These are phyloP conservation scores for Euwallacea similis DNA, from an alignment of 1,140 invertebrate genomes.

Conservation along the genomic window DNA sequence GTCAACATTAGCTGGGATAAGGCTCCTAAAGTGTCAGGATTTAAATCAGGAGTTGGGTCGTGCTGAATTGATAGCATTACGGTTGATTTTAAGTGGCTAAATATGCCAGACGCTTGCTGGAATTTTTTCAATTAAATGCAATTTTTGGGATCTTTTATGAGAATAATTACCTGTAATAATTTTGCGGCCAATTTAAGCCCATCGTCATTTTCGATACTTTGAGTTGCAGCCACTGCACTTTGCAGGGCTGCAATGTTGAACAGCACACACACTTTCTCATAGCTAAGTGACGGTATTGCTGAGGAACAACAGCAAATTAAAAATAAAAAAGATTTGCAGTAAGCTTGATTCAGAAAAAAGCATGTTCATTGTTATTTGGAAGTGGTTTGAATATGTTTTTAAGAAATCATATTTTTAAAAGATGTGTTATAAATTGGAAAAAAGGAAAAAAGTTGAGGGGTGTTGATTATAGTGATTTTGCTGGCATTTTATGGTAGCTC, in stretches of 20 bases:
- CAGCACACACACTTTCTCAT: conserved; percentile 93
- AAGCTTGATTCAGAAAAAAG: no score
- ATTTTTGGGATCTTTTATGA: not conserved
- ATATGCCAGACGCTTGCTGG: conserved; percentile 90
- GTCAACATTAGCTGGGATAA: conserved; percentile 90
- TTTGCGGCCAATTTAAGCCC: conserved; percentile 92
- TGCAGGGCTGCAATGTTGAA: conserved; percentile 97
- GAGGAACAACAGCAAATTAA: conserved; percentile 42
- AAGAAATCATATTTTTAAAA: no score
- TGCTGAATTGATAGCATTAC: conserved; percentile 85
- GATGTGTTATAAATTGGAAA: no score
- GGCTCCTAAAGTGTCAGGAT: conserved; percentile 86
- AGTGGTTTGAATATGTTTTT: no score
- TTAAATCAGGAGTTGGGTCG: conserved; percentile 94
- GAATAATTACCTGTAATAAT: conserved; percentile 75
- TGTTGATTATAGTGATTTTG: no score
- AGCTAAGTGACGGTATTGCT: conserved; percentile 83
- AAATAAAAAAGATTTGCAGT: not conserved
- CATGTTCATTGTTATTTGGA: no score
- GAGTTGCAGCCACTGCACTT: conserved; percentile 82
- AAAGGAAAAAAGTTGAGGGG: no score
- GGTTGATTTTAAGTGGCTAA: conserved; percentile 82
- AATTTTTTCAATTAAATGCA: not conserved
- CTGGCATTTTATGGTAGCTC: no score
- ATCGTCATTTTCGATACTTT: conserved; percentile 88